Evolutionary conservation across 2,888 invertebrate species (phyloP).

Genomic region (Ischnura elegans): DNA sequence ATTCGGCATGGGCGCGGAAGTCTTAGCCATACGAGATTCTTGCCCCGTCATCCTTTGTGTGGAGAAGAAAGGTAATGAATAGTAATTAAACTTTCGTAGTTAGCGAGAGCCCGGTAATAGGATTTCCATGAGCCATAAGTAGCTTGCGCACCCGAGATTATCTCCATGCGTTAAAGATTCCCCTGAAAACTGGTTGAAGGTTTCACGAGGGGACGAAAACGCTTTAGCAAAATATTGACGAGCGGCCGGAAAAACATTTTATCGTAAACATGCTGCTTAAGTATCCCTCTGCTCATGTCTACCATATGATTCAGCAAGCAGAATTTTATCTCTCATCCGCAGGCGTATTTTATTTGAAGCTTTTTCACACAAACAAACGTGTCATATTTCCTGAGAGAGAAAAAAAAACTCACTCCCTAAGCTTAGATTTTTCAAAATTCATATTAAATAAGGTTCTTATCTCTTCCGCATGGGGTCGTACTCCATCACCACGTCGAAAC

Average conservation of each 20-base stretch:
- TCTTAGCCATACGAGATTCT: too few relatives aligned
- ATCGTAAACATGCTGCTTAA: not conserved
- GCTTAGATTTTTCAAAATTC: too few relatives aligned
- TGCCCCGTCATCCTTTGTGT: not conserved
- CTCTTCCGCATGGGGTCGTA: too few relatives aligned
- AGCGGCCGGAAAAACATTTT: not conserved
- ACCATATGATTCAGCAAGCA: too few relatives aligned
- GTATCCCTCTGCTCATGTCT: not conserved
- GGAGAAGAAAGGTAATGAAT: not conserved
- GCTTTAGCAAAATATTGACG: not conserved
- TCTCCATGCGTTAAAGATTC: not conserved
- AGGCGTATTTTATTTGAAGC: too few relatives aligned
- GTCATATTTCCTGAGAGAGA: too few relatives aligned
- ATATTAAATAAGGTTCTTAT: too few relatives aligned
- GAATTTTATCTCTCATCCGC: too few relatives aligned
- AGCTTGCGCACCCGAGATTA: not conserved
- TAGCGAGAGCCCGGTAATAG: slow-evolving; percentile 4
- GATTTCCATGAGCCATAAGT: not conserved
- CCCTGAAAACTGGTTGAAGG: not conserved
- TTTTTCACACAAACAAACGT: too few relatives aligned
- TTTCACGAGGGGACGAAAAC: not conserved
- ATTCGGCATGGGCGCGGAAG: not conserved
- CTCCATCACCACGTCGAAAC: too few relatives aligned
- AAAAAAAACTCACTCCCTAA: too few relatives aligned
- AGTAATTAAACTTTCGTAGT: not conserved